phyloP scores from a whole-genome alignment of 2,888 invertebrate genomes.

The Boloria selene region DNA sequence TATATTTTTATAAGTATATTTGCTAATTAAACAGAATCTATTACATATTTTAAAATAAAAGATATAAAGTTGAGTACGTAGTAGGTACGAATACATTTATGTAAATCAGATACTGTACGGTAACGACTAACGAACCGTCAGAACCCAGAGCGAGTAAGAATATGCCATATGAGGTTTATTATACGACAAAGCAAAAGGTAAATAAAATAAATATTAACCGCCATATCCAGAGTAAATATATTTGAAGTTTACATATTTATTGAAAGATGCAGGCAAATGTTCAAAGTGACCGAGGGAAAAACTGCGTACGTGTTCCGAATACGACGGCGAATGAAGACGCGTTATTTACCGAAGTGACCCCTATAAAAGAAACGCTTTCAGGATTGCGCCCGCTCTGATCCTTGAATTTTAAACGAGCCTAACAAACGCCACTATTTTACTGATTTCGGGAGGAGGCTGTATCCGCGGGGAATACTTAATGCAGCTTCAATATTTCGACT shows the following conservation, averaged over 20 bases:
- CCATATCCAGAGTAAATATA: no score
- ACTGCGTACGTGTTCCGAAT: conserved; percentile 37
- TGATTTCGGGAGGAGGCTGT: conserved; percentile 51
- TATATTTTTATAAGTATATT: no score
- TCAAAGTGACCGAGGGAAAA: conserved; percentile 32
- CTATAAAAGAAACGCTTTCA: conserved; percentile 64
- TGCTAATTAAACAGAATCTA: no score
- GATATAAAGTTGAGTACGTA: no score
- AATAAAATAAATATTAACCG: no score
- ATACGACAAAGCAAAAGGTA: no score
- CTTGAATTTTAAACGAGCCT: conserved; percentile 68
- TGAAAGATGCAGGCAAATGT: conserved; percentile 28
- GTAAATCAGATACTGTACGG: no score
- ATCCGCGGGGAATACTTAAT: conserved; percentile 43
- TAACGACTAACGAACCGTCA: no score
- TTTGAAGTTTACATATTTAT: conserved; percentile 9
- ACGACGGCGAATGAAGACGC: conserved; percentile 55
- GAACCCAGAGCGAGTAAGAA: no score
- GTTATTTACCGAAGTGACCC: conserved; percentile 73
- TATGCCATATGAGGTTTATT: no score
- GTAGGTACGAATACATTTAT: no score
- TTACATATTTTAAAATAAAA: no score
- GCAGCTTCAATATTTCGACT: conserved; percentile 23
- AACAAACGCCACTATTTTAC: conserved; percentile 55
- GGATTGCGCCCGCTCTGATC: conserved; percentile 58